Conservation (phyloP, 2,797 vertebrate genomes). For the Helostoma temminkii region DNA sequence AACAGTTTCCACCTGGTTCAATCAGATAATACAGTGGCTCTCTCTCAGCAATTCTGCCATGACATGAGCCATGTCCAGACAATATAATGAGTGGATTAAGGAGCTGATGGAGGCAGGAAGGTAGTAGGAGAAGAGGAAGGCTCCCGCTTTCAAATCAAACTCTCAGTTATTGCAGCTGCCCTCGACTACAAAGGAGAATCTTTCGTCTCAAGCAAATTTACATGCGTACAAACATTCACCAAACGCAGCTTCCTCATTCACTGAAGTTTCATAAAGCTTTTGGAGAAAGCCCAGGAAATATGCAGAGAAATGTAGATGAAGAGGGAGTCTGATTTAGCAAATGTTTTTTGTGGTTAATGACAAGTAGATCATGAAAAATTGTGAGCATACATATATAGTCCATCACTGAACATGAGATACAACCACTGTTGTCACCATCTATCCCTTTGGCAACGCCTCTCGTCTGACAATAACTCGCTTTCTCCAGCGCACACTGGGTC, state of each 20-base stretch:
- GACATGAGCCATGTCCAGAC: no score
- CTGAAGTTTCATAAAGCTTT: no score
- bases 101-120: no score
- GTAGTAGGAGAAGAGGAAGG: no score
- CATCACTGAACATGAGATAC: background rate
- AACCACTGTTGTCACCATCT: background rate
- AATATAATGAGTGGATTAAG: no score
- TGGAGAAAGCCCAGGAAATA: no score
- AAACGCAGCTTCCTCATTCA: background rate
- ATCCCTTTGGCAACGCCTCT: background rate
- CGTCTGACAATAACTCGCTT: slow-evolving; percentile 2
- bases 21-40: no score
- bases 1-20: no score
- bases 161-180: no score
- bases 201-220: background rate
- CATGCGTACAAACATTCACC: background rate
- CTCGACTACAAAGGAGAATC: no score
- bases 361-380: background rate
- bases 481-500: slow-evolving; percentile 11
- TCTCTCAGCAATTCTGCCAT: no score
- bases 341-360: background rate
- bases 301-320: background rate
- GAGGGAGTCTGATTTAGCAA: slow-evolving; percentile 1
- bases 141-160: no score
- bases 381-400: background rate